Base-by-base conservation (phyloP, 2,888 invertebrate genomes). In the Pyrochroa serraticornis region DNA sequence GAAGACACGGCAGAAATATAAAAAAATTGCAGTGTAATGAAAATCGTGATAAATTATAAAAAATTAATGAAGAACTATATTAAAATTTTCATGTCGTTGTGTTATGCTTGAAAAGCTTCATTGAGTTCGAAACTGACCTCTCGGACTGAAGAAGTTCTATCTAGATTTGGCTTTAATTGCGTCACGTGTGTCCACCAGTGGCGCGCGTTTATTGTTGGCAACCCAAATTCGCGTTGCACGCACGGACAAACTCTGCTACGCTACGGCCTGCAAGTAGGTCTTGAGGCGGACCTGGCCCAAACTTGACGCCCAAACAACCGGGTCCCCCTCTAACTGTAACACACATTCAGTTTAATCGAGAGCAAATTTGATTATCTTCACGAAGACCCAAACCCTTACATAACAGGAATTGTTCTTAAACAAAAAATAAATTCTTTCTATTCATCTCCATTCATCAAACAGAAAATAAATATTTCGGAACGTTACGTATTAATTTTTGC, bases 241-340 rank as follows among this genome's bases (percentile, higher is more conserved):
- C 60, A 54, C 53, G 50, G 52, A 51, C 58, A 57, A 47, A 54
- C 58, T 59, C 52, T 53, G 57, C 50, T 48, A 65, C 56, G 61
- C 53, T 60, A 38, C 42, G 53, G 59, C 48, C 60, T 60, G 61
- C 62, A 68, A 68, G 68, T 68, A 67, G 68, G 68, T 68, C 68
- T 68, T 60, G 62, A 67, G 62, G 66, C 68, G 66, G 68, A 67
- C 64, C 58, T 64, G 60, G 64, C 66, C 64, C 60, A 63, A 63
- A 64, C 65, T 60, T 58, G 62, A 50, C 58, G 60, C 60, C 66
- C 64, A 66, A 66, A 66, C 64, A 58, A 56, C 58, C 63, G 58
- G 60, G 56, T 54, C 59, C 60, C 60, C 60, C 57, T 53, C 60
- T 60, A 60, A 60, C 52, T 57, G 50, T 57, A 60, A 57, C 60